phyloP scores from a whole-genome alignment of 2,113 vertebrate genomes.

The Perca fluviatilis region DNA sequence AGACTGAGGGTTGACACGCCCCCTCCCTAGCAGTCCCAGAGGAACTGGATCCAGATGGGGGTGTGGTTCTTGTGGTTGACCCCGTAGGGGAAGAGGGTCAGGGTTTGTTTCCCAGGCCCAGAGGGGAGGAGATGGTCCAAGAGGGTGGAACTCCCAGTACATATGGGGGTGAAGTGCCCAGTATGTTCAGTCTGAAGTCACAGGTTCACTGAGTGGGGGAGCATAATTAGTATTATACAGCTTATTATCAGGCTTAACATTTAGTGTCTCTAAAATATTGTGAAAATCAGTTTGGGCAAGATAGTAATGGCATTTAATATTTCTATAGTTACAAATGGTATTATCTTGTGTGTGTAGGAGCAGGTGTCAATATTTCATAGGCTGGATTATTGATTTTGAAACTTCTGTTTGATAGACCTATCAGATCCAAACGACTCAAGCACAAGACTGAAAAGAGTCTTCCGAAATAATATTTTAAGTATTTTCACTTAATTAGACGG shows the following conservation, averaged over 20 bases:
- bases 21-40: constrained; percentile 38
- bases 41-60: constrained; percentile 62
- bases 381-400: background rate
- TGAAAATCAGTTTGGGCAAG: background rate
- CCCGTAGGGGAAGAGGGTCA: constrained; percentile 43
- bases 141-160: background rate
- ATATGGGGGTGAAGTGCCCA: constrained; percentile 18
- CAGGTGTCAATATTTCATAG: background rate
- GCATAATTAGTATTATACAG: background rate
- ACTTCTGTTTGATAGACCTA: background rate
- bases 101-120: constrained; percentile 26
- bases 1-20: constrained; percentile 57
- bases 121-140: constrained; percentile 30
- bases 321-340: background rate
- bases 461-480: constrained; percentile 14
- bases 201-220: background rate
- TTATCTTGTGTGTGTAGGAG: background rate
- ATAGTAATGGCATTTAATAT: background rate
- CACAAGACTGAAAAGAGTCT: background rate
- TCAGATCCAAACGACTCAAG: constrained; percentile 15
- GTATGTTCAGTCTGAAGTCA: constrained; percentile 28
- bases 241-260: background rate
- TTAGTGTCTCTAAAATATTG: background rate
- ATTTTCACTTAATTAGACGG: constrained; percentile 18
- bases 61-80: constrained; percentile 65